Evolutionary conservation across 2,888 invertebrate species (phyloP), one percentile per base, ranked within the genome.

Genomic region (Netelia fuscicornis): DNA sequence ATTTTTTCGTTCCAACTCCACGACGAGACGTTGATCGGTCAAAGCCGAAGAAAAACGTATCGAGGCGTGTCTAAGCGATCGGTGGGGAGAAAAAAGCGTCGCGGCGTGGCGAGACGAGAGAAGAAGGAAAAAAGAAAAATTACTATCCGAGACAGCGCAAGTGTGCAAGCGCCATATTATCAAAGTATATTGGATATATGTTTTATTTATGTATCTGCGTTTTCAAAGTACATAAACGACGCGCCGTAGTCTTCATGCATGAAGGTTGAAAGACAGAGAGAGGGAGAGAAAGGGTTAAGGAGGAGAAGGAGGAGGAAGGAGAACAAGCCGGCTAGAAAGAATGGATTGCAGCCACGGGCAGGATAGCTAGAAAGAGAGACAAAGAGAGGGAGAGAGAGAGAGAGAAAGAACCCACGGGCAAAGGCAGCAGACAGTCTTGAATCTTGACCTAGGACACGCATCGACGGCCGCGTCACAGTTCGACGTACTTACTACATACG

Each of bases 371-470:
- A 68, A 56, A 62, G 56, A 79, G 68, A 54, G 25, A 25, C 17
- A 17, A 17, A 17, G 17, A 17, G 17, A 17, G 17, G 17, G 17
- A 17, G 17, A 17, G 17, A 17, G 62, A 74, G 75, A 79, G 67
- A 30, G 58, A 83, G 65, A 84, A 71, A 64, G 80, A 77, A 70
- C 76, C 71, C 84, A 74, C 83, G 81, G 87, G 87, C 87, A 86
- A 87, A 85, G 81, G 87, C 64, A 77, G 77, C 83, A 90, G 89
- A 89, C 90, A 90, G 89, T 89, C 89, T 89, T 91, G 92, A 92
- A 89, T 92, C 92, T 92, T 93, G 93, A 92, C 93, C 93, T 92
- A 93, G 93, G 93, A 91, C 90, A 92, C 92, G 92, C 92, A 91
- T 89, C 88, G 91, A 84, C 89, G 91, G 84, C 88, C 89, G 88